phyloP scores from a whole-genome alignment of 2,113 vertebrate genomes.

The pig (Sus scrofa) region T2T-Sscrofa CM000814.6:96935501-96936000 shows the following conservation, averaged over 20 bases:
- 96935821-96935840: neutral
- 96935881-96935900: neutral
- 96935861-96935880: neutral
- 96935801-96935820: constrained; percentile 1
- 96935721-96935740: neutral
- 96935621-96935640: neutral
- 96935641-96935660: neutral
- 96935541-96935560: neutral
- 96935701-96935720: neutral
- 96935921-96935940: neutral
- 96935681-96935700: neutral
- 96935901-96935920: neutral
- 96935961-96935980: constrained; percentile 8
- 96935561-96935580: neutral
- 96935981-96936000: neutral
- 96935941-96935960: constrained; percentile 7
- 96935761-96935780: constrained; percentile 13
- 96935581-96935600: neutral
- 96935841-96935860: neutral
- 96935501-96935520: constrained; percentile 3
- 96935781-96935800: constrained; percentile 26
- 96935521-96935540: constrained; percentile 1
- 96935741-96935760: neutral
- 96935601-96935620: neutral
- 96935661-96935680: neutral